Evolutionary conservation across 2,113 vertebrate species (phyloP).

Genomic region (Fukomys damarensis): DNA sequence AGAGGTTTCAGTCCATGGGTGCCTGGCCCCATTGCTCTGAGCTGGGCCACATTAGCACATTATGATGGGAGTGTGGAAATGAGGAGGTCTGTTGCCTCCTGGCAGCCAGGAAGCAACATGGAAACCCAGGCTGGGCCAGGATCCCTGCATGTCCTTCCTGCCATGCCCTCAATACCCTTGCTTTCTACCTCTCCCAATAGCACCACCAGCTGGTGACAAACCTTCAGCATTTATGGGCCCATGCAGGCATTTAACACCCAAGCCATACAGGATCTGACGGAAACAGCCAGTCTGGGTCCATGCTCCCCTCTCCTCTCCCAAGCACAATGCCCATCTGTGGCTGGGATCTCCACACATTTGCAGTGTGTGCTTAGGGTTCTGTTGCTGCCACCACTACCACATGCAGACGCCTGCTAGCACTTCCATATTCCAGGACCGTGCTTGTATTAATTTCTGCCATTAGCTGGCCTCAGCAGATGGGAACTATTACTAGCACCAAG

Average conservation of each 20-base stretch:
- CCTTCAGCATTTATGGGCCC: neutral
- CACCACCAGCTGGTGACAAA: too few species aligned
- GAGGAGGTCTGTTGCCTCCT: neutral
- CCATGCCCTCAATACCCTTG: neutral
- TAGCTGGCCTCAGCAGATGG: neutral
- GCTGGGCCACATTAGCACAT: too few species aligned
- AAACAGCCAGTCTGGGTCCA: neutral
- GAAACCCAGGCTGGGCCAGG: neutral
- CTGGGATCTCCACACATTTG: accelerated
- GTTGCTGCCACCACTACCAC: too few species aligned
- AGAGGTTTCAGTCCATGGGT: neutral
- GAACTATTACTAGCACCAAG: neutral
- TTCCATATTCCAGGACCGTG: accelerated
- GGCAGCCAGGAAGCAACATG: neutral
- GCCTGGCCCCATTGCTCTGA: neutral
- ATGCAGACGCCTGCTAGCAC: neutral
- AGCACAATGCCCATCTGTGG: neutral
- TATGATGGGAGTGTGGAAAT: too few species aligned
- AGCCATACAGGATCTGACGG: neutral
- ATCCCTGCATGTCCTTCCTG: neutral
- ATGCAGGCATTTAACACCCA: neutral
- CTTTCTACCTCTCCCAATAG: neutral
- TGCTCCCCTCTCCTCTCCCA: neutral
- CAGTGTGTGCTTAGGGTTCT: neutral
- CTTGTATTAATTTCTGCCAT: accelerated